These are phyloP conservation scores for Thomomys bottae DNA, from an alignment of 2,113 vertebrate genomes.

Conservation along the genomic window DNA sequence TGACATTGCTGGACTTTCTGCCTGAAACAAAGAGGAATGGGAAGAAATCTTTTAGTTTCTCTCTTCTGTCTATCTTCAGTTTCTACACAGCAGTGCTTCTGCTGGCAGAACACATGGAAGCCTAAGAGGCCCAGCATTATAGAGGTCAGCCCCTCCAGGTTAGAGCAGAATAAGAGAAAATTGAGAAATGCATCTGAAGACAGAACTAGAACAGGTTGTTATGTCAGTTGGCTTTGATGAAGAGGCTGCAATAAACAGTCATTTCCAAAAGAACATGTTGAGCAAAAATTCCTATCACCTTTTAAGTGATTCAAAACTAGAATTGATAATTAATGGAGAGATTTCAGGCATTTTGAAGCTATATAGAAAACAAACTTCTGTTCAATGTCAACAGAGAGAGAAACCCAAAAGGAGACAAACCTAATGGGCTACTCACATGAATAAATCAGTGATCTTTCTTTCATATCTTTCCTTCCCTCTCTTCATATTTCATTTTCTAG, in stretches of 20 bases:
- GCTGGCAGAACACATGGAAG: background rate
- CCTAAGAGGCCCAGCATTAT: background rate
- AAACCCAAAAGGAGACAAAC: background rate
- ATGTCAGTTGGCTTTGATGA: background rate
- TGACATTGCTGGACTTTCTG: background rate
- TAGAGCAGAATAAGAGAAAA: background rate
- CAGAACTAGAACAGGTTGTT: background rate
- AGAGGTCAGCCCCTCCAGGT: background rate
- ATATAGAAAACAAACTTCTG: background rate
- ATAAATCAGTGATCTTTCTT: background rate
- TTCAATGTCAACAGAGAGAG: background rate
- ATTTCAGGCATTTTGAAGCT: background rate
- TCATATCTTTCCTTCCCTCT: background rate
- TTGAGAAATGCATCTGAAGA: background rate
- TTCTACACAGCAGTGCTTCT: background rate
- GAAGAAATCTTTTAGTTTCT: background rate
- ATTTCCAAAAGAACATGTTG: background rate
- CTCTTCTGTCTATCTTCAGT: background rate
- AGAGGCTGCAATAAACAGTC: background rate
- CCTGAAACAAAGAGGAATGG: background rate
- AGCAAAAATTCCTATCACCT: background rate
- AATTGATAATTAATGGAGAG: background rate
- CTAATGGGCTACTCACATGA: background rate
- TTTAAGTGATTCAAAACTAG: constrained; percentile 37
- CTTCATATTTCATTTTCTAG: background rate